Evolutionary conservation across 2,888 invertebrate genomes (phyloP).

Genomic region (Apamea epomidion): DNA sequence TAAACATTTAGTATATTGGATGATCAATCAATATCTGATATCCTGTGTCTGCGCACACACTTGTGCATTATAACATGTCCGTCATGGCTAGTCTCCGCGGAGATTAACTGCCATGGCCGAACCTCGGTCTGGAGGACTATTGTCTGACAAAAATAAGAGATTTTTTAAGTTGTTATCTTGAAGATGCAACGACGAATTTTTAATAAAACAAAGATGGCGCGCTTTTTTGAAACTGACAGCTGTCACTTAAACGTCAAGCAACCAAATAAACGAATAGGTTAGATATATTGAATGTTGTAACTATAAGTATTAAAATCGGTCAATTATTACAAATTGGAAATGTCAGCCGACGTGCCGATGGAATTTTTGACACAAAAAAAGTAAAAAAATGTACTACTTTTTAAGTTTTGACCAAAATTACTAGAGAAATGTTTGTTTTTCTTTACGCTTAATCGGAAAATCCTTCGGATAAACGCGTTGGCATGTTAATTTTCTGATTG

Average conservation of each 20-base stretch:
- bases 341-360: constrained; percentile 31
- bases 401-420: constrained; percentile 27
- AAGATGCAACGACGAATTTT: neutral
- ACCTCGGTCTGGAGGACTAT: neutral
- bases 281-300: constrained; percentile 64
- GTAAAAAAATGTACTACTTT: neutral
- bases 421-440: neutral
- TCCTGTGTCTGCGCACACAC: neutral
- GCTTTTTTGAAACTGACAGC: constrained; percentile 25
- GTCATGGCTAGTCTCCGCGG: neutral
- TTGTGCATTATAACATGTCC: neutral
- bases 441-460: constrained; percentile 15
- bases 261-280: constrained; percentile 57
- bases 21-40: neutral
- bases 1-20: neutral
- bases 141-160: neutral
- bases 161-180: neutral
- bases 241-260: constrained; percentile 44
- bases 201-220: neutral
- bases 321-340: constrained; percentile 54
- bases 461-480: constrained; percentile 27
- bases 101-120: neutral
- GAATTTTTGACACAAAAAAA: constrained; percentile 26
- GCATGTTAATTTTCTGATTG: constrained; percentile 50
- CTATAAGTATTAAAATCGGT: constrained; percentile 62